Conservation (phyloP, 2,888 invertebrate genomes). For the Merodon equestris region DNA sequence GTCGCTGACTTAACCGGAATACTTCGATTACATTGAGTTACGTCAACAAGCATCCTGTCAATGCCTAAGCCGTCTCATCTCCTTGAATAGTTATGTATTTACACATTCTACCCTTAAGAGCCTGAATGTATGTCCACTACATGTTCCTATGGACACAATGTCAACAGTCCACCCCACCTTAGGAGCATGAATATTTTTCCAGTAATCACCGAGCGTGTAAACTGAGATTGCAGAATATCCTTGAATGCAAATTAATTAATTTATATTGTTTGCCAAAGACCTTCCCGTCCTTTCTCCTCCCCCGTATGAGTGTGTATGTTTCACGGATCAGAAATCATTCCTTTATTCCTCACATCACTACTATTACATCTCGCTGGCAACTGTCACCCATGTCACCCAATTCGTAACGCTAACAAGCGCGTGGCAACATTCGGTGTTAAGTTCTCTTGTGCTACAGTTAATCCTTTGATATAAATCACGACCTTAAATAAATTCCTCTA, state of each 20-base stretch:
- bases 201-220: not conserved
- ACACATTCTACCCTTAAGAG: no score
- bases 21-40: no score
- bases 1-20: no score
- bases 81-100: no score
- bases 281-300: constrained; percentile 12
- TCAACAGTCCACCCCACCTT: no score
- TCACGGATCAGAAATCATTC: constrained; percentile 38
- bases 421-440: constrained; percentile 51
- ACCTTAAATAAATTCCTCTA: constrained; percentile 60
- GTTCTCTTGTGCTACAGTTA: constrained; percentile 51
- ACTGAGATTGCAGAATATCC: constrained; percentile 30
- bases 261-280: constrained; percentile 45
- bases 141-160: no score
- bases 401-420: constrained; percentile 10
- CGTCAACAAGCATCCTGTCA: no score
- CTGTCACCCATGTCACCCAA: not conserved
- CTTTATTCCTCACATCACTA: constrained; percentile 10
- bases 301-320: not conserved
- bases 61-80: no score
- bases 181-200: no score
- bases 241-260: constrained; percentile 62
- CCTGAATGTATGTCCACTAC: no score
- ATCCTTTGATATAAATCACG: constrained; percentile 65
- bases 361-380: not conserved